Evolutionary conservation across 2,797 vertebrate genomes (phyloP).

Genomic region (Borostomias antarcticus): DNA sequence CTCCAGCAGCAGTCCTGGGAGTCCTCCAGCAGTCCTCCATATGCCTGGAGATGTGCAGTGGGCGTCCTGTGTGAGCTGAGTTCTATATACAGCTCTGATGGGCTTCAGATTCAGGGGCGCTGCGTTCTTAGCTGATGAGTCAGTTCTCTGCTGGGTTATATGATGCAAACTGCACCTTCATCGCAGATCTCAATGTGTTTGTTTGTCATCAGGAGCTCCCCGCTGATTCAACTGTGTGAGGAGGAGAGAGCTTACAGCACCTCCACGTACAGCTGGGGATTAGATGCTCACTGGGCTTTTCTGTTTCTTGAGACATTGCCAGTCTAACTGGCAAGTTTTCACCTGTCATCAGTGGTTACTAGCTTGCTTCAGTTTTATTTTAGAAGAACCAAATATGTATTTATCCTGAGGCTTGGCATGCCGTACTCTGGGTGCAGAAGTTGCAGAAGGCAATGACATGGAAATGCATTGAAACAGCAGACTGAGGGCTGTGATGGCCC

Average conservation of each 20-base stretch:
- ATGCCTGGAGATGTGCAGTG: constrained; percentile 1
- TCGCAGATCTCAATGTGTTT: not conserved
- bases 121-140: constrained; percentile 13
- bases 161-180: not conserved
- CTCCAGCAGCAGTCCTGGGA: not conserved
- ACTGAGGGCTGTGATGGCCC: not conserved
- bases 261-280: not conserved
- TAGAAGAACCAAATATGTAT: not conserved
- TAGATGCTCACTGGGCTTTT: not conserved
- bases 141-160: constrained; percentile 5
- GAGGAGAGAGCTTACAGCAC: not conserved
- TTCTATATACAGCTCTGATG: constrained; percentile 20
- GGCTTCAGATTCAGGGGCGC: not conserved
- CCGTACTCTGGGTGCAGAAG: not conserved
- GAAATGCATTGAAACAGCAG: constrained; percentile 22
- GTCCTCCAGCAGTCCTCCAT: not conserved
- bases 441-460: constrained; percentile 9
- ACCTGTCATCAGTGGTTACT: not conserved
- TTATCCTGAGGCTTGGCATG: not conserved
- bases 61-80: not conserved
- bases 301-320: not conserved
- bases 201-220: not conserved
- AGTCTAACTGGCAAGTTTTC: not conserved
- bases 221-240: not conserved
- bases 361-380: not conserved